Base-by-base conservation (phyloP, 2,888 invertebrate species). In the Mamestra brassicae region DNA sequence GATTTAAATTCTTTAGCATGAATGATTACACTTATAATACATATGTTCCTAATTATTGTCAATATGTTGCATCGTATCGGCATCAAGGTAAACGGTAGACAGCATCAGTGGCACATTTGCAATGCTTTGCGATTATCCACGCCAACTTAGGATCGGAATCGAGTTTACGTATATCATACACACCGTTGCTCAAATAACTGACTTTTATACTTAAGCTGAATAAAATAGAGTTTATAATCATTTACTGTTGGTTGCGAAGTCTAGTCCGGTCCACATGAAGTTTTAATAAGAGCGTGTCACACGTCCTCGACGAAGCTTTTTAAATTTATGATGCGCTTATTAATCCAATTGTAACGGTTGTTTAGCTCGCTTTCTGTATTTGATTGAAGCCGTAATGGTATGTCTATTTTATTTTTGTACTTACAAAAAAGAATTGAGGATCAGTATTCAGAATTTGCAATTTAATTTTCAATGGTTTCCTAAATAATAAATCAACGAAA, bases 71-170 rank as follows among this genome's bases (percentile, higher is more conserved):
- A 68, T 68, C 42, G 45, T 64, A 74, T 73, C 42, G 69, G 77
- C 60, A 66, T 84, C 71, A 85, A 89, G 87, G 88, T 92, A 90
- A 89, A 91, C 89, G 90, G 90, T 86, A 89, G 88, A 81, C 83
- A 81, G 85, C 89, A 89, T 91, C 92, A 89, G 91, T 91, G 91
- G 91, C 89, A 89, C 88, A 91, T 91, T 91, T 89, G 90, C 89
- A 89, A 90, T 90, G 87, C 90, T 90, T 89, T 80, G 89, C 91
- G 91, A 95, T 95, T 95, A 95, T 95, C 91, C 92, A 94, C 94
- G 94, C 92, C 91, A 91, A 93, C 92, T 94, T 92, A 92, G 90
- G 88, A 92, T 90, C 89, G 80, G 73, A 82, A 82, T 86, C 79
- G 74, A 66, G 67, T 58, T 73, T 67, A 71, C 71, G 66, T 74